Evolutionary conservation across 2,888 invertebrate genomes (phyloP).

Genomic region (Isoperla grammatica): DNA sequence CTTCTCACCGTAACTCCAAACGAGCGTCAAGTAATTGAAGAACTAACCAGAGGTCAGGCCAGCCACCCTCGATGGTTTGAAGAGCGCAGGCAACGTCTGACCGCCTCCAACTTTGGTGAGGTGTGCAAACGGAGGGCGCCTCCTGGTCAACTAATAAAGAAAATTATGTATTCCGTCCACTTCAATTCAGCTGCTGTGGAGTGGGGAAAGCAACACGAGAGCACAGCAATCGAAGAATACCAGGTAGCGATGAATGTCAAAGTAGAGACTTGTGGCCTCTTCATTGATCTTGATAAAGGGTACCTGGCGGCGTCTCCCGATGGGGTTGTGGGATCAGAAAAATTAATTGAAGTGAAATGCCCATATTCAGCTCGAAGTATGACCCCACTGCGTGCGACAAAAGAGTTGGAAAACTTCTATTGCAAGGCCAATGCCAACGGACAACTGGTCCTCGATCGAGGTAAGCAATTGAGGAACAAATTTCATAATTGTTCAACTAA

Average conservation of each 20-base stretch:
- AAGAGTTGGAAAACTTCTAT: background rate
- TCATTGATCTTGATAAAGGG: conserved; percentile 22
- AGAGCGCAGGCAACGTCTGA: background rate
- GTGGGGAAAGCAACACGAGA: conserved; percentile 16
- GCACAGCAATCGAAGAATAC: conserved; percentile 20
- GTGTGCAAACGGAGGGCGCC: background rate
- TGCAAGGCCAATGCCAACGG: too few relatives aligned
- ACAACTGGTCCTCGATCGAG: too few relatives aligned
- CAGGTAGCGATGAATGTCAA: background rate
- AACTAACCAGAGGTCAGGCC: background rate
- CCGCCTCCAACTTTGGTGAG: background rate
- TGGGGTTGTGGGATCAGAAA: conserved; percentile 20
- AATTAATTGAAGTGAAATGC: too few relatives aligned
- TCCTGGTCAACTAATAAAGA: background rate
- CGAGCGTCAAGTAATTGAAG: background rate
- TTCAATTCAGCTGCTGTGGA: background rate
- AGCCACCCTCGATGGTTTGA: background rate
- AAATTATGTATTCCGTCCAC: background rate
- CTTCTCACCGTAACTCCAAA: background rate
- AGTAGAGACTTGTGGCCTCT: conserved; percentile 24
- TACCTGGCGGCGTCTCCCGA: conserved; percentile 29
- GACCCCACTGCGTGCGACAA: background rate
- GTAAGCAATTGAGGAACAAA: too few relatives aligned
- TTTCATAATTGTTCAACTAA: too few relatives aligned
- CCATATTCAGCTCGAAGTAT: too few relatives aligned